phyloP scores from a whole-genome alignment of 1,140 invertebrate genomes.

The Drosophila azteca region DNA sequence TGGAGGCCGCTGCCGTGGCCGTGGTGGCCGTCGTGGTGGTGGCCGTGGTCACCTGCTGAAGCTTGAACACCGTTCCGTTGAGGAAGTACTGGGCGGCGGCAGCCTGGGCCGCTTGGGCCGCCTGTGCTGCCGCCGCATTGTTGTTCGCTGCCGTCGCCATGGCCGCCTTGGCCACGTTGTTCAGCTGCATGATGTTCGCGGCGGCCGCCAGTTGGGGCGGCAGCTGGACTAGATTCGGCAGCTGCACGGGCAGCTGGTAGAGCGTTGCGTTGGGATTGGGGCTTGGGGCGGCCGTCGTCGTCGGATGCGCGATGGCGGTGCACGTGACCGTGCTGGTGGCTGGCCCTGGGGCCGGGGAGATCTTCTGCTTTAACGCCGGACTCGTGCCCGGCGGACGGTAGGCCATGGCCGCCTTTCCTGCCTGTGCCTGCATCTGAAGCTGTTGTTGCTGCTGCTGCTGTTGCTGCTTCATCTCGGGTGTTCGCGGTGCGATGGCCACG shows the following conservation, averaged over 20 bases:
- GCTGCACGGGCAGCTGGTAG: slow-evolving; percentile 78
- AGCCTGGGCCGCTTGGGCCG: slow-evolving; percentile 74
- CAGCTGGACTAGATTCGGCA: slow-evolving; percentile 83
- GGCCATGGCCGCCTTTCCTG: slow-evolving; percentile 37
- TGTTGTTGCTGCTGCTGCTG: slow-evolving; percentile 62
- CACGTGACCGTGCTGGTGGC: slow-evolving; percentile 29
- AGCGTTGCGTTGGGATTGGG: slow-evolving; percentile 57
- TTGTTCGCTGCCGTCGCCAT: slow-evolving; percentile 67
- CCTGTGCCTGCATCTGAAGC: slow-evolving; percentile 20
- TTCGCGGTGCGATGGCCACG: slow-evolving; percentile 81
- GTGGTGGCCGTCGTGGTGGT: slow-evolving; percentile 80
- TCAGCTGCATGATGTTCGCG: slow-evolving; percentile 79
- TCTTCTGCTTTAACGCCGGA: slow-evolving; percentile 51
- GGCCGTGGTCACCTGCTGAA: slow-evolving; percentile 81
- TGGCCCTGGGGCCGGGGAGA: slow-evolving; percentile 33
- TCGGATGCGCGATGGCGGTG: slow-evolving; percentile 30
- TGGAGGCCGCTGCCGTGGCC: slow-evolving; percentile 60
- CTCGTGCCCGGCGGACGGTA: slow-evolving; percentile 29
- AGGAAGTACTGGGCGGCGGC: slow-evolving; percentile 81
- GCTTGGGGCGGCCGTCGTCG: slow-evolving; percentile 23
- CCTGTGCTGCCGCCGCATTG: slow-evolving; percentile 60
- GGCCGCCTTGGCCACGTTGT: slow-evolving; percentile 71
- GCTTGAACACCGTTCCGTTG: slow-evolving; percentile 82
- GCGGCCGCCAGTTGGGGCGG: slow-evolving; percentile 78
- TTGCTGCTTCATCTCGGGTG: slow-evolving; percentile 81